Conservation (phyloP, 2,888 invertebrate genomes). For the Watsonalla cultraria region DNA sequence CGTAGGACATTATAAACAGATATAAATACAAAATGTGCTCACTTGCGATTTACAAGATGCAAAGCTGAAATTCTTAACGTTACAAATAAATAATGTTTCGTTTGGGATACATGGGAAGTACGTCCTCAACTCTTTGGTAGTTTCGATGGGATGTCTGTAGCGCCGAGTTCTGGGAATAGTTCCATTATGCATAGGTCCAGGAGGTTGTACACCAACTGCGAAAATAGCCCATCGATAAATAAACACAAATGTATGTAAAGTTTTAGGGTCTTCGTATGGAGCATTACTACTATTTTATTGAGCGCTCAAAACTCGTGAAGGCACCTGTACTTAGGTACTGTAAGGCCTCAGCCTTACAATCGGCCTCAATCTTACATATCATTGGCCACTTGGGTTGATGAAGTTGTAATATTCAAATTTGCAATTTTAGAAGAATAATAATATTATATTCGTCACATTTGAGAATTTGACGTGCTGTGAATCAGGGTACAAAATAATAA, state of each 20-base stretch:
- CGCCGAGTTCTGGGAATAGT: constrained; percentile 84
- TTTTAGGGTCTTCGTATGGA: too few species aligned
- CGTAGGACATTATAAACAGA: constrained; percentile 6
- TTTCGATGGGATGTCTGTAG: constrained; percentile 20
- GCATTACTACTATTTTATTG: background rate
- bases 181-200: constrained; percentile 87
- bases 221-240: constrained; percentile 19
- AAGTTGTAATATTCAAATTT: too few species aligned
- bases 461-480: too few species aligned
- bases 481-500: too few species aligned
- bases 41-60: constrained; percentile 32
- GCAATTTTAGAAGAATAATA: too few species aligned
- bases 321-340: too few species aligned
- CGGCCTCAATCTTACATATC: too few species aligned
- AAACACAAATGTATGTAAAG: background rate
- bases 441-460: too few species aligned
- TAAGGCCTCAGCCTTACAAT: too few species aligned
- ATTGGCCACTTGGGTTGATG: too few species aligned
- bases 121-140: constrained; percentile 49
- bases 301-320: too few species aligned
- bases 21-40: constrained; percentile 6
- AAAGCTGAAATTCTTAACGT: constrained; percentile 6
- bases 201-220: constrained; percentile 86
- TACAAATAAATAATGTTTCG: constrained; percentile 4
- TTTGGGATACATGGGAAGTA: background rate